phyloP scores from a whole-genome alignment of 2,113 vertebrate species.

The Odocoileus hemionus region DNA sequence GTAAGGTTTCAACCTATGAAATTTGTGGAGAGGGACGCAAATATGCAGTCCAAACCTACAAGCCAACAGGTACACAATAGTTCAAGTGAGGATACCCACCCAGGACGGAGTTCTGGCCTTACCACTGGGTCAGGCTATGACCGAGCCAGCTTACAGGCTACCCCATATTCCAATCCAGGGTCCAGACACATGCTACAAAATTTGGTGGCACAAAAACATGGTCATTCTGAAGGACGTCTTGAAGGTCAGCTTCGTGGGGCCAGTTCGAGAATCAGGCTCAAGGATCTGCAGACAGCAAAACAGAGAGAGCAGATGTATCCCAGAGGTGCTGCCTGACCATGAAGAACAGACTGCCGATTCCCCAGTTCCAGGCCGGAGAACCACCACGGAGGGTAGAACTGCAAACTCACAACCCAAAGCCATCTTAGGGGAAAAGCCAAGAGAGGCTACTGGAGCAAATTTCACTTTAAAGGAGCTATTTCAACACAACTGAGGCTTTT shows the following conservation, averaged over 20 bases:
- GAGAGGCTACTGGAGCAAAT: background rate
- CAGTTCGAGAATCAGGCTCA: background rate
- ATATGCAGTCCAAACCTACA: background rate
- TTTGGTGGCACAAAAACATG: background rate
- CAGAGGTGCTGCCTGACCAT: rapidly evolving
- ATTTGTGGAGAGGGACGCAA: background rate
- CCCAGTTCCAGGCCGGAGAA: background rate
- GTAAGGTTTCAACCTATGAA: background rate
- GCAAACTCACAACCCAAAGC: background rate
- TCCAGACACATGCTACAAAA: background rate
- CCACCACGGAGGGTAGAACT: background rate
- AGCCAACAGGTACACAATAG: background rate
- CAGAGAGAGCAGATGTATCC: background rate
- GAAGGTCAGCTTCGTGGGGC: background rate
- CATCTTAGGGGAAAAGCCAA: background rate
- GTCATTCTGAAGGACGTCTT: background rate
- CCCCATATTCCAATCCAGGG: background rate
- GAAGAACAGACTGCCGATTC: background rate
- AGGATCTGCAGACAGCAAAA: background rate
- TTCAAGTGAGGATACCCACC: background rate
- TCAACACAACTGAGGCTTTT: background rate
- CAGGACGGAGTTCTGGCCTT: background rate
- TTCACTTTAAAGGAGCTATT: background rate
- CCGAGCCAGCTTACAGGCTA: background rate
- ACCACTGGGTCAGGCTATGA: background rate